Evolutionary conservation across 2,888 invertebrate species (phyloP), one percentile per base, ranked within the genome.

Genomic region (Morpho helenor): DNA sequence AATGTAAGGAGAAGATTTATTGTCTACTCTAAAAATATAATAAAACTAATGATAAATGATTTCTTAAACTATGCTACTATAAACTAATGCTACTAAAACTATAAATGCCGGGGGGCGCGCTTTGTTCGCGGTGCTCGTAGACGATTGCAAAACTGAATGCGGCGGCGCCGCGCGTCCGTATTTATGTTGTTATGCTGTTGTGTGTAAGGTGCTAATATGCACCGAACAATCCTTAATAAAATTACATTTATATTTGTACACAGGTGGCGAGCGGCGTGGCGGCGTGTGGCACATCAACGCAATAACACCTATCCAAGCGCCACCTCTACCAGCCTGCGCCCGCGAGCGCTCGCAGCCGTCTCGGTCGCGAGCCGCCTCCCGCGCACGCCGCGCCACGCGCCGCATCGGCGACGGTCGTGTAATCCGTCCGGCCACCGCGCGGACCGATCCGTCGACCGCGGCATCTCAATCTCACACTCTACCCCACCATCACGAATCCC

Each of bases 261-360:
- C 76, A 90, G 91, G 90, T 88, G 91, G 90, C 88, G 90, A 88
- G 87, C 84, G 88, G 87, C 84, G 87, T 84, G 84, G 87, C 82
- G 86, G 82, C 83, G 84, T 76, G 76, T 77, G 79, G 76, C 74
- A 76, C 70, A 70, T 66, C 64, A 58, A 60, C 56, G 68, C 69
- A 71, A 58, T 68, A 65, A 66, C 72, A 70, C 70, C 70, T 69
- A 67, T 63, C 63, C 69, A 65, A 64, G 68, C 68, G 63, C 64
- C 57, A 66, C 67, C 67, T 61, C 65, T 70, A 62, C 62, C 66
- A 64, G 56, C 16, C 16, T 16, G 65, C 65, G 62, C 67, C 72
- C 70, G 76, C 76, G 70, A 69, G 72, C 60, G 63, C 59, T 43
- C 61, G 59, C 66, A 61, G 61, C 63, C 55, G 55, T 61, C 59